Evolutionary conservation across 2,888 invertebrate genomes (phyloP).

Genomic region (Sarcophaga carnaria): DNA sequence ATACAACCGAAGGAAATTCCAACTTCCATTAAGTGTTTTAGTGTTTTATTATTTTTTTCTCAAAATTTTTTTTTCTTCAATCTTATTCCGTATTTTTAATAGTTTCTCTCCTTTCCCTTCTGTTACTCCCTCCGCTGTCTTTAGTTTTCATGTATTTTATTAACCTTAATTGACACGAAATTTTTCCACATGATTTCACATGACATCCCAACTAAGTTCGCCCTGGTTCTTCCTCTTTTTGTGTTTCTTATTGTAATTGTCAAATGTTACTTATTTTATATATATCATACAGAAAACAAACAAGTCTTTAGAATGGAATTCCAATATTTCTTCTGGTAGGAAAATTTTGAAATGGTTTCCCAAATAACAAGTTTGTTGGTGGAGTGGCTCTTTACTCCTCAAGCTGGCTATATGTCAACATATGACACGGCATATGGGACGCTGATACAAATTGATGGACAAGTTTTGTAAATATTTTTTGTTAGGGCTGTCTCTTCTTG

Average conservation of each 20-base stretch:
- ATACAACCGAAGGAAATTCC: too few relatives aligned
- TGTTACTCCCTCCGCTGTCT: neutral
- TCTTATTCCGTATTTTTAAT: neutral
- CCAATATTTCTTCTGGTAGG: neutral
- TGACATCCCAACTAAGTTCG: slow-evolving; percentile 1
- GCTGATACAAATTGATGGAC: too few relatives aligned
- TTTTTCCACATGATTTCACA: slow-evolving; percentile 42
- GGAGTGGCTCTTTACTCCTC: too few relatives aligned
- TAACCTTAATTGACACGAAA: neutral
- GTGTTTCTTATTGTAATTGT: neutral
- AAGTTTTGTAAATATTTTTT: too few relatives aligned
- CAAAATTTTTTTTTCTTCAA: neutral
- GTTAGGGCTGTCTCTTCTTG: too few relatives aligned
- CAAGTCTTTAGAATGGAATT: neutral
- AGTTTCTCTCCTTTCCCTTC: neutral
- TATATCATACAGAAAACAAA: neutral
- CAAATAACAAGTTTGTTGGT: too few relatives aligned
- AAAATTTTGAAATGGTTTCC: slow-evolving; percentile 6
- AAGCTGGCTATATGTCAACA: too few relatives aligned
- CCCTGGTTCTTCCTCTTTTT: neutral
- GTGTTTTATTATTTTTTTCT: neutral
- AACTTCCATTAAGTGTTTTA: too few relatives aligned
- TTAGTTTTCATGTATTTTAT: neutral
- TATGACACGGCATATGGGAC: too few relatives aligned
- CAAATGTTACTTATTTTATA: slow-evolving; percentile 32